Evolutionary conservation across 2,888 invertebrate species (phyloP).

Genomic region (Lithophane ornitopus): DNA sequence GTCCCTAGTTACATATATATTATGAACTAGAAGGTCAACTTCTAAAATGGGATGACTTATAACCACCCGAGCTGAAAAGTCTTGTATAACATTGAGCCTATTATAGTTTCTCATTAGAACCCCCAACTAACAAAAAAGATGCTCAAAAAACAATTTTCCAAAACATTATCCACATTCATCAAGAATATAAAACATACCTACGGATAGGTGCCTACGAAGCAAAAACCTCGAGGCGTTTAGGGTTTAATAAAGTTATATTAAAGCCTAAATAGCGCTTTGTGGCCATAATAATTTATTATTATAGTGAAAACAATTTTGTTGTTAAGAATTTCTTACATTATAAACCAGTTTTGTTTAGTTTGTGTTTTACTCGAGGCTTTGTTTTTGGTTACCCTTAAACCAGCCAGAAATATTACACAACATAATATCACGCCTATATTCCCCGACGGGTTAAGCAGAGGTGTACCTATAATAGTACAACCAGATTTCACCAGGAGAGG

Average conservation of each 20-base stretch:
- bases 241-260: constrained; percentile 61
- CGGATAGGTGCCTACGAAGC: constrained; percentile 33
- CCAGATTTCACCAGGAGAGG: too few species aligned
- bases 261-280: constrained; percentile 37
- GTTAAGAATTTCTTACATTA: constrained; percentile 46
- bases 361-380: constrained; percentile 12
- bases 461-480: background rate
- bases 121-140: constrained; percentile 24
- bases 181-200: constrained; percentile 54
- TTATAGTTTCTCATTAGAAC: constrained; percentile 8
- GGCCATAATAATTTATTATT: constrained; percentile 48
- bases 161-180: constrained; percentile 64
- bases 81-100: background rate
- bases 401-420: background rate
- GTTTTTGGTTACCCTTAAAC: constrained; percentile 13
- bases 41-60: background rate
- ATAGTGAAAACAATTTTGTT: constrained; percentile 52
- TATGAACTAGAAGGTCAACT: background rate
- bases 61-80: background rate
- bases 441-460: background rate
- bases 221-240: constrained; percentile 47
- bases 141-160: constrained; percentile 46
- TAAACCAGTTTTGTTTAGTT: constrained; percentile 32
- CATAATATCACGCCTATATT: background rate
- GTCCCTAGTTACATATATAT: too few species aligned